Conservation (phyloP, 2,797 vertebrate genomes). For the Chelonia mydas region DNA sequence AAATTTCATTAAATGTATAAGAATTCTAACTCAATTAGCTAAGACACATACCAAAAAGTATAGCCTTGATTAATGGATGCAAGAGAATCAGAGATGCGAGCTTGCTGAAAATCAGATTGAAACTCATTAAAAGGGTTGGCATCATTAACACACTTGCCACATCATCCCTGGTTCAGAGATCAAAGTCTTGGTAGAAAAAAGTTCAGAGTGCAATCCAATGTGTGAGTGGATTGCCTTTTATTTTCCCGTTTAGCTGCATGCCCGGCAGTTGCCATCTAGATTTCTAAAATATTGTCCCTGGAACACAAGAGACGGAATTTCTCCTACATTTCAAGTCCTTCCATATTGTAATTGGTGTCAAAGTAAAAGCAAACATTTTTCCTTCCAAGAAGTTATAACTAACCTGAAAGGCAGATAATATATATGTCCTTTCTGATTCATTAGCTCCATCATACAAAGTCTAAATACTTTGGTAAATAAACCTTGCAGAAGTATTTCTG, state of each 20-base stretch:
- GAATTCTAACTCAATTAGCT: background rate
- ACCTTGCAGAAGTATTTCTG: background rate
- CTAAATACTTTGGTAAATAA: background rate
- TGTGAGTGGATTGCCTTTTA: background rate
- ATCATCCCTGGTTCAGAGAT: background rate
- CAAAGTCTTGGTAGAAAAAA: background rate
- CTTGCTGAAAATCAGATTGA: background rate
- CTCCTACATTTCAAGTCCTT: background rate
- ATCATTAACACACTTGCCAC: background rate
- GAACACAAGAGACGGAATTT: background rate
- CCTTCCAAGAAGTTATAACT: background rate
- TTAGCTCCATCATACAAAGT: background rate
- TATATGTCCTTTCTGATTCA: background rate
- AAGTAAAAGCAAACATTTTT: background rate
- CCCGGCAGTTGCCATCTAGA: background rate
- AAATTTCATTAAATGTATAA: background rate
- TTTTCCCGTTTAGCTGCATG: background rate
- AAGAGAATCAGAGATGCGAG: background rate
- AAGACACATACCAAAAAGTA: background rate
- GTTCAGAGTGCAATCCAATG: background rate
- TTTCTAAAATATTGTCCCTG: background rate
- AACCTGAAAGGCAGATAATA: background rate
- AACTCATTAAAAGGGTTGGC: background rate
- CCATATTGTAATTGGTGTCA: background rate
- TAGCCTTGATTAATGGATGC: rapidly evolving